Conservation (phyloP, 92 coral and sea anemone species). For the Umimayanthus kanabou region DNA sequence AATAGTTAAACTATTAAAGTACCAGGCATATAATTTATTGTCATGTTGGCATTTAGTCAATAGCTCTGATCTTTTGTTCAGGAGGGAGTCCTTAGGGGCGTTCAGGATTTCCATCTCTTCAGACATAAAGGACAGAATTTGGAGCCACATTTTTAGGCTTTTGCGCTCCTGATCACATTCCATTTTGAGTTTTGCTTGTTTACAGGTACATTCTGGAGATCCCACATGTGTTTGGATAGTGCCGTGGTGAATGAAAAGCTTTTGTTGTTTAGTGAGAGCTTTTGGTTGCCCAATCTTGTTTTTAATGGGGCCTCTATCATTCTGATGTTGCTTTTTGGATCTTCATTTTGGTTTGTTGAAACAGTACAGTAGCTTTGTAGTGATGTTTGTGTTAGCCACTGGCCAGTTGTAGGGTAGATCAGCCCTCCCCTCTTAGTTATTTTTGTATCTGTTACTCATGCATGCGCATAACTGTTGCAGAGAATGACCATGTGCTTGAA, state of each 20-base stretch:
- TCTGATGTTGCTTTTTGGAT: neutral
- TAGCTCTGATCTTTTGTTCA: neutral
- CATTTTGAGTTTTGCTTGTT: neutral
- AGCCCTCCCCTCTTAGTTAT: no score
- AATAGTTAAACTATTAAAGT: no score
- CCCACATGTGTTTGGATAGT: neutral
- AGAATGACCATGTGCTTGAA: no score
- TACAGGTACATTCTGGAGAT: neutral
- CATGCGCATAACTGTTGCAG: no score
- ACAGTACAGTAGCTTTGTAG: no score
- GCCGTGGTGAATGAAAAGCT: neutral
- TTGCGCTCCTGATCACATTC: no score
- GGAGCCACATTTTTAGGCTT: neutral
- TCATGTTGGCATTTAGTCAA: neutral
- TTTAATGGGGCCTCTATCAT: neutral
- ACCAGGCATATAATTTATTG: neutral
- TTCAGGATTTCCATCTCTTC: neutral
- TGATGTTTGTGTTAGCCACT: no score
- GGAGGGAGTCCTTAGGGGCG: neutral
- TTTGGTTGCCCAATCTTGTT: neutral
- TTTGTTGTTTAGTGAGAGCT: slow-evolving; percentile 1
- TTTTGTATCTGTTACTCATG: no score
- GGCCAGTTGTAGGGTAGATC: no score
- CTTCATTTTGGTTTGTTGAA: no score
- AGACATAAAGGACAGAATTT: neutral